A percentile compares a stretch with the other conserved stretches of the same genome.
phyloP scores from a whole-genome alignment of 1,140 invertebrate species.

The Callitettix versicolor region DNA sequence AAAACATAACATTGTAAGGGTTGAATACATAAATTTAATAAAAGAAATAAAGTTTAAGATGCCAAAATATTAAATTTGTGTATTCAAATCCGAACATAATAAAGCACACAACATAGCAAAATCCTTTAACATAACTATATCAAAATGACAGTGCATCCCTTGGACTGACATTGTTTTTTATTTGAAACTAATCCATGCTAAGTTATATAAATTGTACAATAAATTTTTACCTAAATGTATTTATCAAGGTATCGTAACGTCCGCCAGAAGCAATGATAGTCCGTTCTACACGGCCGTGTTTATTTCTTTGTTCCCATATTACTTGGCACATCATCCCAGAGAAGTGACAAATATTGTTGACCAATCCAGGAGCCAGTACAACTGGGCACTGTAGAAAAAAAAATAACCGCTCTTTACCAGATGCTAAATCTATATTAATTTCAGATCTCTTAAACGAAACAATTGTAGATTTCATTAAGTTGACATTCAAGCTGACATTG shows the following conservation, averaged over 20 bases:
- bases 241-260: slow-evolving; percentile 41
- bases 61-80: no score
- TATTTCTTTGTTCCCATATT: slow-evolving; percentile 47
- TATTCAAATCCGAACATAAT: no score
- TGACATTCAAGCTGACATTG: no score
- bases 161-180: no score
- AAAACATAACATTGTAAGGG: no score
- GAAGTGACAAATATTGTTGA: slow-evolving; percentile 52
- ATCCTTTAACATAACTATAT: no score
- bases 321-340: slow-evolving; percentile 64
- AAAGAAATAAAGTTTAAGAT: no score
- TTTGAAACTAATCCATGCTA: no score
- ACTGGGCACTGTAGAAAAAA: slow-evolving; percentile 43
- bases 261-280: slow-evolving; percentile 58
- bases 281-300: slow-evolving; percentile 39
- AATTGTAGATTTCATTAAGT: neutral
- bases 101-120: no score
- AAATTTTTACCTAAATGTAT: slow-evolving; percentile 28
- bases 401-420: slow-evolving; percentile 3
- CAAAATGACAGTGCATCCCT: no score
- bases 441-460: neutral
- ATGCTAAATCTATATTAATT: slow-evolving; percentile 1
- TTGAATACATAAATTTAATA: no score
- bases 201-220: no score
- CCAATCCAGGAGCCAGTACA: slow-evolving; percentile 48